A percentile compares a stretch with the other conserved stretches of the same genome.
These are phyloP conservation scores for Psephotus haematonotus DNA, from an alignment of 2,113 vertebrate genomes.

Conservation along the genomic window DNA sequence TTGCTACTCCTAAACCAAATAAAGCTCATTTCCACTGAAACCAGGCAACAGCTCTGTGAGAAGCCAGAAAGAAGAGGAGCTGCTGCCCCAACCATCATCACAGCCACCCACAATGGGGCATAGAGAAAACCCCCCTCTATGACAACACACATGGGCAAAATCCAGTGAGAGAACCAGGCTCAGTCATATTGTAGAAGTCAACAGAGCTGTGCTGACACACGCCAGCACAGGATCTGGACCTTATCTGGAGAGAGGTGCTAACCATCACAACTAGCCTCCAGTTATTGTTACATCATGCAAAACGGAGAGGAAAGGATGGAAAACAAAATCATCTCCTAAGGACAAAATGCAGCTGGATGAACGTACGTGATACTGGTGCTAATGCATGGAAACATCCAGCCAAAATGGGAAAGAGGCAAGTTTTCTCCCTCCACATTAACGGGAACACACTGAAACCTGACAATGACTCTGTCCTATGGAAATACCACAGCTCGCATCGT, in stretches of 20 bases:
- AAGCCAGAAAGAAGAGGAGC: not conserved
- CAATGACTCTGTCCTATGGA: not conserved
- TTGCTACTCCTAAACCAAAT: not conserved
- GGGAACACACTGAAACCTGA: not conserved
- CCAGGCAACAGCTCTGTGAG: not conserved
- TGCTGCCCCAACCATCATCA: not conserved
- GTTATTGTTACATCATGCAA: not conserved
- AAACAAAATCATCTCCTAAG: not conserved
- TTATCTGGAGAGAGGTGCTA: not conserved
- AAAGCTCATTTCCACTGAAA: not conserved
- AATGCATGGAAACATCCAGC: constrained; percentile 15
- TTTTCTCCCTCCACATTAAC: not conserved
- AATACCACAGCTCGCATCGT: constrained; percentile 22
- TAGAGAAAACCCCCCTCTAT: not conserved
- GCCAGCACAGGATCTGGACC: not conserved
- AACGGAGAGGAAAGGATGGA: not conserved
- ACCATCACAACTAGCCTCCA: not conserved
- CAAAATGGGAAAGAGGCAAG: not conserved
- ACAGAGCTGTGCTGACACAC: not conserved
- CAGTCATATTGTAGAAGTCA: not conserved
- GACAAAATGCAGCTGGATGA: not conserved
- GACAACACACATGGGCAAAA: rapidly evolving
- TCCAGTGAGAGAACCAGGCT: rapidly evolving
- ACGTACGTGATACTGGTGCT: not conserved
- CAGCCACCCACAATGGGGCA: rapidly evolving